Evolutionary conservation across 2,797 vertebrate species (phyloP).

Genomic region (Lemur catta): DNA sequence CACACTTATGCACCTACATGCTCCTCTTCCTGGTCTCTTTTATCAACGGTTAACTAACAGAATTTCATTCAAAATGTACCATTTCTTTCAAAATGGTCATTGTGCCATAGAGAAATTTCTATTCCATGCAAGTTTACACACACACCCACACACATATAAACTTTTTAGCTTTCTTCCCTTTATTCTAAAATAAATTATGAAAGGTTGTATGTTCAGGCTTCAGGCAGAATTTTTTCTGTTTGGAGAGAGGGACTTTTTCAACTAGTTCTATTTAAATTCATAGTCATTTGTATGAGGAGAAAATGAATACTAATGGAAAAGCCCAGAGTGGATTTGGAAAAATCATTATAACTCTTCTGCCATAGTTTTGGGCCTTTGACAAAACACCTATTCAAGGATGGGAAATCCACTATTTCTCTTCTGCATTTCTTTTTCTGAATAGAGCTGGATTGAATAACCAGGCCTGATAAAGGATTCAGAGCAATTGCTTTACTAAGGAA

Average conservation of each 20-base stretch:
- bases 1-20: not conserved
- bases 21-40: not conserved
- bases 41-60: slow-evolving; percentile 64
- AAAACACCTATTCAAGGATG: slow-evolving; percentile 51
- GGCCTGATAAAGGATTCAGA: slow-evolving; percentile 35
- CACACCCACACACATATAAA: not conserved
- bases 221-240: slow-evolving; percentile 42
- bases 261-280: slow-evolving; percentile 31
- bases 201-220: slow-evolving; percentile 59
- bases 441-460: slow-evolving; percentile 30
- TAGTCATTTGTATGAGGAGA: slow-evolving; percentile 35
- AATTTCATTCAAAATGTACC: slow-evolving; percentile 70
- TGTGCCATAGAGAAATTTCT: slow-evolving; percentile 62
- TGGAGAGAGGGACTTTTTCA: slow-evolving; percentile 41
- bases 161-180: not conserved
- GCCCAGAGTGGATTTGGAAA: slow-evolving; percentile 68
- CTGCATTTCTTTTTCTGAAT: slow-evolving; percentile 47
- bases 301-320: slow-evolving; percentile 61
- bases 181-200: slow-evolving; percentile 71
- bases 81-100: too few species aligned
- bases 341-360: slow-evolving; percentile 61
- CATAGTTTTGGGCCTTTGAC: slow-evolving; percentile 50
- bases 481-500: slow-evolving; percentile 54
- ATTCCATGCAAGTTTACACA: slow-evolving; percentile 63
- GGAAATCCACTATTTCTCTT: slow-evolving; percentile 47